A percentile compares a stretch with the other conserved stretches of the same genome.
Conservation (phyloP, 2,888 invertebrate genomes). For the Itoplectis maculator region DNA sequence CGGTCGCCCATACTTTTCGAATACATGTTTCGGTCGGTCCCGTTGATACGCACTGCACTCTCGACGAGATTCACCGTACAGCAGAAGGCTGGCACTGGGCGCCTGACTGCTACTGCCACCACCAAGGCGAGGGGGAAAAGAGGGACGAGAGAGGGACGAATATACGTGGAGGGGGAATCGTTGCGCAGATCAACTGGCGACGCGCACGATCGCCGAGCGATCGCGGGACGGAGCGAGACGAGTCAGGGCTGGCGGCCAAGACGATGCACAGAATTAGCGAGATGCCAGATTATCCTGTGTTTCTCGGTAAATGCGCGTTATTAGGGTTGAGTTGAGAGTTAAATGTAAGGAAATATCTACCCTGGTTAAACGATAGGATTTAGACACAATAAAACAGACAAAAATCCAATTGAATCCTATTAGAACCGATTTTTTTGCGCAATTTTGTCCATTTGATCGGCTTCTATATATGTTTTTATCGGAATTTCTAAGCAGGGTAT, state of each 20-base stretch:
- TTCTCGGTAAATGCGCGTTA: conserved; percentile 12
- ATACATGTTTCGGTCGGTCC: conserved; percentile 76
- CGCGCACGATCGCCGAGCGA: neutral
- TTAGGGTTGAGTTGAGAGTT: neutral
- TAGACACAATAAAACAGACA: too few species aligned
- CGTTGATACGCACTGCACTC: conserved; percentile 10
- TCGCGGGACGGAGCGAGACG: conserved; percentile 2
- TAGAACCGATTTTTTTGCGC: too few species aligned
- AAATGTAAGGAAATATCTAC: conserved; percentile 24
- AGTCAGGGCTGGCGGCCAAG: conserved; percentile 52
- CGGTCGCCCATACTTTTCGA: conserved; percentile 78
- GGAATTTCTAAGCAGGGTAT: too few species aligned
- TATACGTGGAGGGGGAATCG: conserved; percentile 12
- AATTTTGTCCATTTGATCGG: too few species aligned
- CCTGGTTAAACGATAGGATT: too few species aligned
- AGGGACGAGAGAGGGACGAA: conserved; percentile 19
- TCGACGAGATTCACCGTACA: conserved; percentile 73
- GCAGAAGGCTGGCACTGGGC: conserved; percentile 75
- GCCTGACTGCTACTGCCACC: conserved; percentile 66
- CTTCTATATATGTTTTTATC: too few species aligned
- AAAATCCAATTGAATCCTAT: too few species aligned
- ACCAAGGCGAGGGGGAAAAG: conserved; percentile 40
- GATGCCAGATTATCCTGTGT: conserved; percentile 33
- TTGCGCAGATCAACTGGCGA: conserved; percentile 48
- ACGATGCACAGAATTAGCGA: conserved; percentile 58